Conservation (phyloP, 1,140 invertebrate species). For the Papilio helenus region DNA sequence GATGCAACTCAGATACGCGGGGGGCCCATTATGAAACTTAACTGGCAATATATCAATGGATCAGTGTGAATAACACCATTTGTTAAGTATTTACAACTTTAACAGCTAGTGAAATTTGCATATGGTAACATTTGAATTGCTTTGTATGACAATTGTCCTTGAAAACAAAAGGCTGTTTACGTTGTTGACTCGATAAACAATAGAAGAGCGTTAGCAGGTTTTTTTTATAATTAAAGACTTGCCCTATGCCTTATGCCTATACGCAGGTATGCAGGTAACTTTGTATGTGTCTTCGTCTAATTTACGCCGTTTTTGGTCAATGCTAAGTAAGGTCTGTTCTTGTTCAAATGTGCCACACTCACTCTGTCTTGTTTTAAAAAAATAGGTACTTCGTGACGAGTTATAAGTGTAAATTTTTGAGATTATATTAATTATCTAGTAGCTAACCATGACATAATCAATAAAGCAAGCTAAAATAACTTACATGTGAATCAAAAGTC, state of each 20-base stretch:
- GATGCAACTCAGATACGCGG: constrained; percentile 38
- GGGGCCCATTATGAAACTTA: constrained; percentile 35
- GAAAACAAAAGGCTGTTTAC: background rate
- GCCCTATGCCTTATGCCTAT: no score
- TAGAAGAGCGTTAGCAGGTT: background rate
- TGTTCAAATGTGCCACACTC: no score
- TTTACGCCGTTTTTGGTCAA: no score
- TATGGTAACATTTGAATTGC: background rate
- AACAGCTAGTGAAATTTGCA: constrained; percentile 9
- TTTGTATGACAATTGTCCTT: constrained; percentile 9
- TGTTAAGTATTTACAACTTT: constrained; percentile 28
- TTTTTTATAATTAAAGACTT: background rate
- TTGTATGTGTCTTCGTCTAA: no score
- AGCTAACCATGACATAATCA: background rate
- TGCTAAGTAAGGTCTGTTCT: no score
- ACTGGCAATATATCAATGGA: constrained; percentile 38
- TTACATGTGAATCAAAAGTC: constrained; percentile 13
- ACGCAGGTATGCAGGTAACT: no score
- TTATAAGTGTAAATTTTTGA: background rate
- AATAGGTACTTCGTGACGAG: background rate
- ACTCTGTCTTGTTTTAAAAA: no score
- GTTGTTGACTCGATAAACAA: background rate
- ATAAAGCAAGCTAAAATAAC: background rate
- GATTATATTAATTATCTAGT: background rate
- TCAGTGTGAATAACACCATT: constrained; percentile 21